Evolutionary conservation across 2,888 invertebrate genomes (phyloP).

Genomic region (Agrochola macilenta): DNA sequence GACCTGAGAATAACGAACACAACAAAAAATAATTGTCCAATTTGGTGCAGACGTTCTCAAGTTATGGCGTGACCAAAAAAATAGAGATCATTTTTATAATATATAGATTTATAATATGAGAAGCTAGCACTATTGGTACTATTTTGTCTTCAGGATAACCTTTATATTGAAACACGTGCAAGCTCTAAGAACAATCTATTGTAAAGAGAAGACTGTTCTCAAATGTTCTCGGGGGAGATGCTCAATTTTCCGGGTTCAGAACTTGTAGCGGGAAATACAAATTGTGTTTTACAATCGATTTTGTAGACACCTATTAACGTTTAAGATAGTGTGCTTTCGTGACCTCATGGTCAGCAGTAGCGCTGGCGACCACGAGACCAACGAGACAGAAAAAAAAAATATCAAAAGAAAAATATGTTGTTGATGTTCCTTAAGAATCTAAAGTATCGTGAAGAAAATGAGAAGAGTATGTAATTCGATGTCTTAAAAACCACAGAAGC

Average conservation of each 20-base stretch:
- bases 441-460: not conserved
- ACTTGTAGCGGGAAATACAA: constrained; percentile 22
- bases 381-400: no score
- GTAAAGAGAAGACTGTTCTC: constrained; percentile 8
- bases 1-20: no score
- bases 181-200: constrained; percentile 13
- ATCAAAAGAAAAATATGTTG: no score
- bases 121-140: not conserved
- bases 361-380: no score
- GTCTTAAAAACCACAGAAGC: not conserved
- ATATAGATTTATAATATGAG: no score
- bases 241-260: constrained; percentile 18
- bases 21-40: no score
- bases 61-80: no score
- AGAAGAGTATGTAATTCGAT: not conserved
- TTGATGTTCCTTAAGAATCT: not conserved
- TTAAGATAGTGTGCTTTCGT: not conserved
- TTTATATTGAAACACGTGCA: constrained; percentile 17
- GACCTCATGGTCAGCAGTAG: no score
- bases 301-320: not conserved
- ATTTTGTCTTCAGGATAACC: not conserved
- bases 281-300: constrained; percentile 14
- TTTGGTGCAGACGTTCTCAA: no score
- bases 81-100: no score
- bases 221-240: constrained; percentile 22